Base-by-base conservation (phyloP, 2,888 invertebrate species). In the Trissolcus brochymenae region DNA sequence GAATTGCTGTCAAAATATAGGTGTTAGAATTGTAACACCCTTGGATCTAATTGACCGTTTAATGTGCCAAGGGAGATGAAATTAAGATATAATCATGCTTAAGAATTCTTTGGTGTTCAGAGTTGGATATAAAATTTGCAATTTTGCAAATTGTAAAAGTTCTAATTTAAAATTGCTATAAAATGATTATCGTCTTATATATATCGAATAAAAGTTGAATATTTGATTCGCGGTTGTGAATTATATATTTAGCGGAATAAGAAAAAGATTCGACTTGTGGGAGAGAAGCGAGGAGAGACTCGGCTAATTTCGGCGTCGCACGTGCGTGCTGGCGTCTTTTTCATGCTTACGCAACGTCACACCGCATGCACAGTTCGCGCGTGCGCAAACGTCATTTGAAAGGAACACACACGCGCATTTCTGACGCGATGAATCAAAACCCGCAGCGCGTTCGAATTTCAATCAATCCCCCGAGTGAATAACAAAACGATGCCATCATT, bases 241-340 rank as follows among this genome's bases (percentile, higher is more conserved):
- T 9, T 3, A 4, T 19, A 17, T 6, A 51, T 25, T 25, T 25
- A 25, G 25, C 25, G 4, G 4, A 51, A 21, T 51, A 11, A 4
- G 17, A 51, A 4, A 51, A 51, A 17, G 7, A 17, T 51, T n/a
- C n/a, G 74, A 67, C 49, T 64, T 66, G 79, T 64, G 72, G 60
- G 76, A 59, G 35, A 35, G 70, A 62, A 59, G 70, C 25, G 66
- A 41, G 40, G 68, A 68, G 73, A 76, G 80, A 79, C 61, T 83
- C 79, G 81, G 84, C 85, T 86, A 86, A 86, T 86, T 86, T 82
- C 80, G 84, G 84, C 83, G 71, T 80, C 82, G 85, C 84, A 85
- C 85, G 85, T 85, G 85, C 82, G 82, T 82, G 81, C 81, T 79
- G 71, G 78, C 79, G 73, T 78, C 79, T 77, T 46, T 66, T 70